A percentile compares a stretch with the other conserved stretches of the same genome.
phyloP scores from a whole-genome alignment of 2,888 invertebrate species.

The Ectobius pallidus region DNA sequence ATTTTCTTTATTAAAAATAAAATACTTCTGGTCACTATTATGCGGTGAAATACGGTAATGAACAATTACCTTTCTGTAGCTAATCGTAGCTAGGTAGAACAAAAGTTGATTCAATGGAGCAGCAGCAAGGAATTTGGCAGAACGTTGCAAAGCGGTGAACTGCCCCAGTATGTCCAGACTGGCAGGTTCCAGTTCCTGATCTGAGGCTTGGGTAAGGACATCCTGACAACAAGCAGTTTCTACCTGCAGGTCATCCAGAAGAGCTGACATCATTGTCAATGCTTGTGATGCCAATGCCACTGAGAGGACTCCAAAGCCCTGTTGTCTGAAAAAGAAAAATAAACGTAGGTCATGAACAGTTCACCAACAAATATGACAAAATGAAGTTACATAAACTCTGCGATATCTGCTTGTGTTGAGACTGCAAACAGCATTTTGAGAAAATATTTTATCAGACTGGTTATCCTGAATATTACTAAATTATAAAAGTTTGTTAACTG shows the following conservation, averaged over 20 bases:
- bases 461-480: too few relatives aligned
- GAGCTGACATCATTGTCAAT: constrained; percentile 73
- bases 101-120: constrained; percentile 82
- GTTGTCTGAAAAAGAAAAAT: constrained; percentile 63
- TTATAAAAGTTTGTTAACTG: too few relatives aligned
- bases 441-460: too few relatives aligned
- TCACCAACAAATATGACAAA: neutral
- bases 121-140: constrained; percentile 70
- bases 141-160: constrained; percentile 71
- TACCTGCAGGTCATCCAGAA: constrained; percentile 78
- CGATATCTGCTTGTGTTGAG: too few relatives aligned
- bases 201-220: constrained; percentile 43
- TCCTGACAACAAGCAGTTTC: constrained; percentile 63
- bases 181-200: constrained; percentile 61
- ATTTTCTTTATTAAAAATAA: too few relatives aligned
- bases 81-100: constrained; percentile 86
- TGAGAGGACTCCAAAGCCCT: constrained; percentile 87
- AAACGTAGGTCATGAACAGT: neutral
- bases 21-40: too few relatives aligned
- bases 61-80: constrained; percentile 77
- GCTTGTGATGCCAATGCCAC: constrained; percentile 88
- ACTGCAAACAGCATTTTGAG: too few relatives aligned
- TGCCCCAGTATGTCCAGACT: constrained; percentile 68
- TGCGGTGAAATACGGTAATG: too few relatives aligned
- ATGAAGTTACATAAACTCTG: too few relatives aligned